Conservation (phyloP, 2,113 vertebrate species). For the Microcebus griseorufus region DNA sequence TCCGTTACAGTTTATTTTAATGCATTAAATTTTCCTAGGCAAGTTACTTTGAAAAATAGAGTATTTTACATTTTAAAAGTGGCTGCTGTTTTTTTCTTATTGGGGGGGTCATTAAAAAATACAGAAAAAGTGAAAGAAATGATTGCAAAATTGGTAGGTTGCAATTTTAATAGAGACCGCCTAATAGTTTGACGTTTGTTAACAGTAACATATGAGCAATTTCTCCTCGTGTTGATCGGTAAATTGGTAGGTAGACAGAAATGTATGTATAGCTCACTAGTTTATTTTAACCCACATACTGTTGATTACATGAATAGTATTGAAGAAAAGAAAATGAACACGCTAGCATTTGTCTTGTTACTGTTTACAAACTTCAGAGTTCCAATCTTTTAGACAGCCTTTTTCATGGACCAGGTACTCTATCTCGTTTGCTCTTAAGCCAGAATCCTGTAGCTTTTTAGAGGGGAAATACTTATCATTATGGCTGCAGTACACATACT, state of each 20-base stretch:
- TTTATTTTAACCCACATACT: constrained; percentile 61
- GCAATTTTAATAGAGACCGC: neutral
- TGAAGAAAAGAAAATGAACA: neutral
- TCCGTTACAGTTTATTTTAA: constrained; percentile 32
- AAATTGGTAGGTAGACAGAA: constrained; percentile 36
- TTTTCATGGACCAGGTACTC: neutral
- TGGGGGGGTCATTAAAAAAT: neutral
- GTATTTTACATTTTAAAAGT: constrained; percentile 19
- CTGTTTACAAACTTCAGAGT: constrained; percentile 18
- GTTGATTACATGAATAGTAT: neutral
- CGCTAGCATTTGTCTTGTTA: neutral
- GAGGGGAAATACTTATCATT: neutral
- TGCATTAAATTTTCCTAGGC: neutral
- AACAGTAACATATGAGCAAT: neutral
- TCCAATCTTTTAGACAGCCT: neutral
- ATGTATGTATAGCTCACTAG: neutral
- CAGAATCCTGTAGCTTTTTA: neutral
- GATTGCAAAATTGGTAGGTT: constrained; percentile 16
- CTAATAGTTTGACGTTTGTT: constrained; percentile 27
- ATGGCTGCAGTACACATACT: neutral
- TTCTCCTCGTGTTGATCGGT: neutral
- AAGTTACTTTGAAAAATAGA: neutral
- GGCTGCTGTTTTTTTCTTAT: neutral
- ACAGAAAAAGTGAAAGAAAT: neutral
- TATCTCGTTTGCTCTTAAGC: neutral